These are phyloP conservation scores for Tridacna crocea DNA, from an alignment of 2,888 invertebrate genomes.

Conservation along the genomic window DNA sequence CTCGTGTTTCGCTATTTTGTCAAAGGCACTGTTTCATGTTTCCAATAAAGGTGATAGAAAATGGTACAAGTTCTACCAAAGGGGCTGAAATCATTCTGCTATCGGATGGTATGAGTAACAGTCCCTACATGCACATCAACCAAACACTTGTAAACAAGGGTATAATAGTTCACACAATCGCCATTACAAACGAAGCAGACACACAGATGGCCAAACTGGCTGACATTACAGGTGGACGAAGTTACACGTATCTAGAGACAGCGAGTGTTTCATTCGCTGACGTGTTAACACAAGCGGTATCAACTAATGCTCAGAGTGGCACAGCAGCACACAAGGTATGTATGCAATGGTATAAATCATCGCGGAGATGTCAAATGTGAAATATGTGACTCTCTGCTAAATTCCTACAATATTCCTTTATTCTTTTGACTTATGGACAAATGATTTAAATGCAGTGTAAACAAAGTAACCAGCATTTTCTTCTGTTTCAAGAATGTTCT, in stretches of 20 bases:
- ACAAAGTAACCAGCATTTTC: too few relatives aligned
- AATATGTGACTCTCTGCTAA: too few relatives aligned
- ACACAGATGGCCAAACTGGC: slow-evolving; percentile 3
- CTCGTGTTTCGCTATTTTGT: too few relatives aligned
- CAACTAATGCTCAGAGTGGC: slow-evolving; percentile 5
- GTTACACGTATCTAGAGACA: slow-evolving; percentile 31
- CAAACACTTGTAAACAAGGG: slow-evolving; percentile 8
- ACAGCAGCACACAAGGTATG: not conserved
- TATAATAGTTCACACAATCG: slow-evolving; percentile 27
- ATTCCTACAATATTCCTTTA: too few relatives aligned
- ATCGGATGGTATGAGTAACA: slow-evolving; percentile 28
- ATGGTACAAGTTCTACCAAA: not conserved
- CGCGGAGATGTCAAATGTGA: too few relatives aligned
- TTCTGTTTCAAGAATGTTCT: too few relatives aligned
- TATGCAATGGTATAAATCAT: not conserved
- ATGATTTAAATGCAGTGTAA: too few relatives aligned
- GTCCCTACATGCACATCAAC: slow-evolving; percentile 11
- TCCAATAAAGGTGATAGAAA: slow-evolving; percentile 2
- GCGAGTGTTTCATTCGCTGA: slow-evolving; percentile 19
- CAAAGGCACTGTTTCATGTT: too few relatives aligned
- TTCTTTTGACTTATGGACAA: too few relatives aligned
- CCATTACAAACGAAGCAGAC: slow-evolving; percentile 32
- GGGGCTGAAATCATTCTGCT: slow-evolving; percentile 31
- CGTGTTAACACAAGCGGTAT: slow-evolving; percentile 22
- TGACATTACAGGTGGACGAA: slow-evolving; percentile 13